Conservation (phyloP, 2,797 vertebrate species). For the Ambastaia sidthimunki region DNA sequence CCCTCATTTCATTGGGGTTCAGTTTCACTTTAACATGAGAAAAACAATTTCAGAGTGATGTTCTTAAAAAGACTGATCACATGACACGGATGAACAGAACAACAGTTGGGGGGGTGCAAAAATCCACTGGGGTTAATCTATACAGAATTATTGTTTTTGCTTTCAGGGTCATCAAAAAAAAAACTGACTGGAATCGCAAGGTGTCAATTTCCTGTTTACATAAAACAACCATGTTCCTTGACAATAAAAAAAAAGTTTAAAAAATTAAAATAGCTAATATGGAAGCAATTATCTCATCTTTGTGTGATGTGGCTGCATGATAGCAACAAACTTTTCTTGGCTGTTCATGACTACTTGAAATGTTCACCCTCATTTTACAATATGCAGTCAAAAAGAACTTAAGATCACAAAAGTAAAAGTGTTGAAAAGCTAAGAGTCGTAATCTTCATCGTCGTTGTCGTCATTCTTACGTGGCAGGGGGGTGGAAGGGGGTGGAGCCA, state of each 20-base stretch:
- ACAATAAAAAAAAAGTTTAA: conserved; percentile 77
- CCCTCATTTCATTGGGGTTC: neutral
- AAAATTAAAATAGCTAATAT: conserved; percentile 75
- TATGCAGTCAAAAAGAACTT: conserved; percentile 64
- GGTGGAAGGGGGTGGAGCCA: conserved; percentile 60
- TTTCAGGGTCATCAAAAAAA: neutral
- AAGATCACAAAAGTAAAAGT: conserved; percentile 62
- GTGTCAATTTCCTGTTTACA: conserved; percentile 17
- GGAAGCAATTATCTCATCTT: conserved; percentile 65
- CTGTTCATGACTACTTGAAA: neutral
- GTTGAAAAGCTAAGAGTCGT: conserved; percentile 84
- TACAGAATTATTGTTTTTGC: neutral
- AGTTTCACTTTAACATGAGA: neutral
- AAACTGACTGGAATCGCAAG: neutral
- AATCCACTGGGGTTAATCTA: neutral
- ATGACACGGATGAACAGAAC: neutral
- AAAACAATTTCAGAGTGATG: neutral
- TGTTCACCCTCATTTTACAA: conserved; percentile 48
- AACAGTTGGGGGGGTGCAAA: conserved; percentile 35
- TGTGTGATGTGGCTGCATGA: conserved; percentile 36
- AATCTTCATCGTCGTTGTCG: conserved; percentile 83
- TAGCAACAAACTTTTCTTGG: conserved; percentile 46
- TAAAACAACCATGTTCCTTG: conserved; percentile 64
- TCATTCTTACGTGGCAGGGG: conserved; percentile 68
- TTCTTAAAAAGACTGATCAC: neutral